These are phyloP conservation scores for Stichopus chloronotus DNA, from an alignment of 35 echinoderm and acorn worm genomes.

Conservation along the genomic window DNA sequence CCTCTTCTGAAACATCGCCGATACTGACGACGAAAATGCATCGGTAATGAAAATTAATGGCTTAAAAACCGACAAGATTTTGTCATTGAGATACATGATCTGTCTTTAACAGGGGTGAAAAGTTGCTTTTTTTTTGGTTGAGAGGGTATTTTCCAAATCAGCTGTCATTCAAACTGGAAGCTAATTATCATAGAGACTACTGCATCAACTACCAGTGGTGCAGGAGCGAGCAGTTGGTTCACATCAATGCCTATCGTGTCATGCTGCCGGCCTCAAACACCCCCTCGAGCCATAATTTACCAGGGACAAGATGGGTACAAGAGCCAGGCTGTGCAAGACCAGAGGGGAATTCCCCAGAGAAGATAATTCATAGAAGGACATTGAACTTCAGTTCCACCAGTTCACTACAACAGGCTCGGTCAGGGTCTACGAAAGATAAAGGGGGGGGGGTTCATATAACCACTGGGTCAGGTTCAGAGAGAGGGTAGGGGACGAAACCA, in stretches of 20 bases:
- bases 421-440: background rate
- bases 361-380: background rate
- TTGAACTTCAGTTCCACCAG: background rate
- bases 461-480: too few species aligned
- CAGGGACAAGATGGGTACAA: background rate
- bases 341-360: slow-evolving; percentile 42
- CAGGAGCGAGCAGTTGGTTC: background rate
- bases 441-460: background rate
- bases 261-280: background rate
- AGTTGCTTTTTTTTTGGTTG: too few species aligned
- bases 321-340: background rate
- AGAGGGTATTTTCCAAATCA: background rate
- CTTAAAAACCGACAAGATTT: too few species aligned
- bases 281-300: slow-evolving; percentile 34
- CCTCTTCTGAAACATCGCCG: too few species aligned
- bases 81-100: too few species aligned
- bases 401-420: background rate
- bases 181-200: background rate
- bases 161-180: background rate
- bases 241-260: background rate
- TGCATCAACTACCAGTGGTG: background rate
- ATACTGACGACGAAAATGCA: too few species aligned
- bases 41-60: too few species aligned
- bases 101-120: too few species aligned
- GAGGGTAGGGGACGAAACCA: too few species aligned